Percentiles rank a stretch among this genome's conserved stretches.
Conservation (phyloP, 2,797 vertebrate species). For the Coendou prehensilis region DNA sequence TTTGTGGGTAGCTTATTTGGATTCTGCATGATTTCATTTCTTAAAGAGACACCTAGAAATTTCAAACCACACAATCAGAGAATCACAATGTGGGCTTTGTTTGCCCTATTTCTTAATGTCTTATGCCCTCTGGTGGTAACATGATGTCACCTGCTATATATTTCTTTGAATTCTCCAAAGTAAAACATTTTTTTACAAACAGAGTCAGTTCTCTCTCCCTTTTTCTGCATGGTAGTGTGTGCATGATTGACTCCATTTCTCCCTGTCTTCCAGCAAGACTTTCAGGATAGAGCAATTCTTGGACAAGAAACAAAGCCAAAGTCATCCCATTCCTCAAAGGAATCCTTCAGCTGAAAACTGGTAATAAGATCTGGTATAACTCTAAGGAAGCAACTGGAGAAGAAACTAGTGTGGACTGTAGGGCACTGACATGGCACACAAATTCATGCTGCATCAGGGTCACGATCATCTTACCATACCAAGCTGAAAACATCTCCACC, state of each 20-base stretch:
- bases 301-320: background rate
- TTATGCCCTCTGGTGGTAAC: slow-evolving; percentile 83
- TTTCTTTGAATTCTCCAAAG: slow-evolving; percentile 50
- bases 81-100: background rate
- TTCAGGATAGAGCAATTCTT: background rate
- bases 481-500: background rate
- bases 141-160: background rate
- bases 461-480: too few relatives aligned
- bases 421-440: background rate
- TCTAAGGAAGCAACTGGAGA: background rate
- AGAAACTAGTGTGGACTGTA: background rate
- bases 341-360: background rate
- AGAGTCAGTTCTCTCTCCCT: background rate
- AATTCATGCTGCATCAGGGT: background rate
- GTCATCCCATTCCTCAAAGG: background rate
- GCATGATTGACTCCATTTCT: background rate
- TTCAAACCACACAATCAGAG: background rate
- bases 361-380: background rate
- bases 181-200: slow-evolving; percentile 26
- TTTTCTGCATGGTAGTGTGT: background rate
- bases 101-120: slow-evolving; percentile 68
- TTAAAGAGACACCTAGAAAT: background rate
- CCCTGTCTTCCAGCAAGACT: background rate
- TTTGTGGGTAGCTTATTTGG: background rate
- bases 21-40: slow-evolving; percentile 12